Evolutionary conservation across 1,140 invertebrate species (phyloP).

Genomic region (Caenorhabditis briggsae): DNA sequence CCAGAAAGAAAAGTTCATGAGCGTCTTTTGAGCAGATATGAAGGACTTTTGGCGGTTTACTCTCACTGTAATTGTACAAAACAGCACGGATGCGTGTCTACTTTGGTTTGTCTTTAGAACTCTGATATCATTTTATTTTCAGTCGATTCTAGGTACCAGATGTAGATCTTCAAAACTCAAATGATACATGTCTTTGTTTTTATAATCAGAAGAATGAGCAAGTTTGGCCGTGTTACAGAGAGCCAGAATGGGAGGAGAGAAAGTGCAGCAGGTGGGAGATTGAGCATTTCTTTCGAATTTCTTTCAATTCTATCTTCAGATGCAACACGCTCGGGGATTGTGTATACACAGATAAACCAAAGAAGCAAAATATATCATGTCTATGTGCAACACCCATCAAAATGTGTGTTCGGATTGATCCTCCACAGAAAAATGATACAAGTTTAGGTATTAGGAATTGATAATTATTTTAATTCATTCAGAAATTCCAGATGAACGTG

Average conservation of each 20-base stretch:
- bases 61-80: conserved; percentile 64
- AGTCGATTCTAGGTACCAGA: background rate
- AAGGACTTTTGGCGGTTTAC: conserved; percentile 64
- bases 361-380: conserved; percentile 69
- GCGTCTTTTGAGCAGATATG: conserved; percentile 62
- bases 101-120: background rate
- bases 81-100: conserved; percentile 31
- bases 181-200: conserved; percentile 73
- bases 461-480: too few species aligned
- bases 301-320: conserved; percentile 28
- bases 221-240: conserved; percentile 73
- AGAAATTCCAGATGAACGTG: conserved; percentile 64
- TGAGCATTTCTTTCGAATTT: background rate
- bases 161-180: conserved; percentile 31
- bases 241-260: conserved; percentile 70
- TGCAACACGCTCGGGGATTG: conserved; percentile 72
- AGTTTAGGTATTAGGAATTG: conserved; percentile 15
- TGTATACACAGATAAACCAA: conserved; percentile 65
- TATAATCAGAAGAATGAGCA: conserved; percentile 76
- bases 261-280: conserved; percentile 68
- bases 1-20: conserved; percentile 58
- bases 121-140: background rate
- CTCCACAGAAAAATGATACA: conserved; percentile 58
- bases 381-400: conserved; percentile 73
- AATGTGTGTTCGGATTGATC: conserved; percentile 76